phyloP scores from a whole-genome alignment of 2,888 invertebrate genomes.

The Bellardia bayeri region DNA sequence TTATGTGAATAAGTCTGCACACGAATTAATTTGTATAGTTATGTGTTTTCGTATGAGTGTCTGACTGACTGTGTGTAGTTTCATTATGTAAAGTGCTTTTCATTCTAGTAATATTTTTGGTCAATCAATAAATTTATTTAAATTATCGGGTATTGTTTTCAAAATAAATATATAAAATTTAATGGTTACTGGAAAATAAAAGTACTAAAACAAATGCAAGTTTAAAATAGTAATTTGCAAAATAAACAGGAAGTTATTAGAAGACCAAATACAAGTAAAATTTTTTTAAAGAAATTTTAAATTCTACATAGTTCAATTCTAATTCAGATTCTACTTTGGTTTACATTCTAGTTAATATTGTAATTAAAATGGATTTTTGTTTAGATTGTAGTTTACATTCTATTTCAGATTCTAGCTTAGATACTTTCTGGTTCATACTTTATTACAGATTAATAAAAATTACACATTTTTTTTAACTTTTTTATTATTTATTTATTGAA shows the following conservation, averaged over 20 bases:
- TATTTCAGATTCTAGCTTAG: no score
- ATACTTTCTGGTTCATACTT: no score
- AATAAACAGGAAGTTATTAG: not conserved
- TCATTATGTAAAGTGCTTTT: conserved; percentile 63
- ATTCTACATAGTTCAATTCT: no score
- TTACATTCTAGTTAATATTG: no score
- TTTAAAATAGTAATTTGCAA: not conserved
- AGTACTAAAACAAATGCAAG: not conserved
- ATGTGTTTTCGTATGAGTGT: conserved; percentile 16
- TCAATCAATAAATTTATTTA: conserved; percentile 65
- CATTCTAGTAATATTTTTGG: conserved; percentile 32
- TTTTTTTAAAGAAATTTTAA: no score
- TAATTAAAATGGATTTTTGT: no score
- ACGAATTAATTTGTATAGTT: not conserved
- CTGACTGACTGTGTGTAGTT: conserved; percentile 32
- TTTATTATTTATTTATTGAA: no score
- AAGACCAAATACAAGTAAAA: not conserved
- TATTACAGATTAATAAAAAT: no score
- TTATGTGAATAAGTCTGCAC: not conserved
- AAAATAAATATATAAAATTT: conserved; percentile 22
- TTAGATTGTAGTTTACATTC: no score
- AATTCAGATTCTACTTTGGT: no score
- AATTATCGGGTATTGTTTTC: conserved; percentile 33
- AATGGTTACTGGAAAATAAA: not conserved
- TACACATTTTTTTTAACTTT: no score